Conservation (phyloP, 2,113 vertebrate species). For the Myrmophylax atrothorax region DNA sequence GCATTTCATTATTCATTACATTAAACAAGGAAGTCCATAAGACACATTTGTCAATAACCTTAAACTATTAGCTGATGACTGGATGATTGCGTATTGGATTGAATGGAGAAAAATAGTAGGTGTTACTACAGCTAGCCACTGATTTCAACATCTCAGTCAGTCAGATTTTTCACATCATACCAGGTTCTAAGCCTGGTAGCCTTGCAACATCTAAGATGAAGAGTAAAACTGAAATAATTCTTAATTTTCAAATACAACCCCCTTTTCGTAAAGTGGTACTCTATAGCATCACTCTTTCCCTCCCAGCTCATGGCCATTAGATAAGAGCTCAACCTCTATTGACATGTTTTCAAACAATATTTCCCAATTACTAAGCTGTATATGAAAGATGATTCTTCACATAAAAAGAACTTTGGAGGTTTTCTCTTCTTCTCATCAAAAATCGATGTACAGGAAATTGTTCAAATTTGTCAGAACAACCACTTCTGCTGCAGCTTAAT, state of each 20-base stretch:
- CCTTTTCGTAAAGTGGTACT: constrained; percentile 9
- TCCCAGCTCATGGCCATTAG: background rate
- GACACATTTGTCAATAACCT: background rate
- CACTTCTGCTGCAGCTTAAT: constrained; percentile 9
- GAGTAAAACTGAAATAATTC: constrained; percentile 12
- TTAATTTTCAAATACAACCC: background rate
- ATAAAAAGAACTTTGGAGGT: background rate
- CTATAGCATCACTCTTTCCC: background rate
- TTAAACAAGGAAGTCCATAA: constrained; percentile 25
- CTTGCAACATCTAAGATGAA: background rate
- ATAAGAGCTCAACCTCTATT: constrained; percentile 17
- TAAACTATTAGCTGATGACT: background rate
- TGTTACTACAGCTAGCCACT: background rate
- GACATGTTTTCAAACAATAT: constrained; percentile 39
- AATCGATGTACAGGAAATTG: constrained; percentile 52
- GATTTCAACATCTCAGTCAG: background rate
- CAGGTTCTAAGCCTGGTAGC: background rate
- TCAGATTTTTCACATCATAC: background rate
- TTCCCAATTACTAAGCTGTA: constrained; percentile 16
- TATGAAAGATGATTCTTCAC: constrained; percentile 15
- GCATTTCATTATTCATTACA: background rate
- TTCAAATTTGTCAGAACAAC: constrained; percentile 49
- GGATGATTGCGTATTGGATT: background rate
- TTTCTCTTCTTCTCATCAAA: constrained; percentile 43
- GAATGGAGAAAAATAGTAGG: background rate